A percentile compares a stretch with the other conserved stretches of the same genome.
phyloP scores from a whole-genome alignment of 2,797 vertebrate genomes.

The Pelobates cultripes region DNA sequence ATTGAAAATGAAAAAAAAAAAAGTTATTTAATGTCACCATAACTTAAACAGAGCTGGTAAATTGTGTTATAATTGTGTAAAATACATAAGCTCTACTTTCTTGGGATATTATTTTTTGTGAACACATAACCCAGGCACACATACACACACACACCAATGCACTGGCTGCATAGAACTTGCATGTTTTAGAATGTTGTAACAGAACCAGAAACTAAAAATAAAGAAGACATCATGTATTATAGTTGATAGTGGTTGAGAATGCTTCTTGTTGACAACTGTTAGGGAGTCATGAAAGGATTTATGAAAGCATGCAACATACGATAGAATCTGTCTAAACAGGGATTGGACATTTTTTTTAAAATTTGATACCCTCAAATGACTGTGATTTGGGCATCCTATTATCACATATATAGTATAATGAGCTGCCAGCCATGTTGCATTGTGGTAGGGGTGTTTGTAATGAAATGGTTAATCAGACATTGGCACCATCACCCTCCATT shows the following conservation, averaged over 20 bases:
- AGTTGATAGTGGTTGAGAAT: neutral
- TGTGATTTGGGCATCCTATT: neutral
- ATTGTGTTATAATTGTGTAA: no score
- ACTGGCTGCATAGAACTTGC: no score
- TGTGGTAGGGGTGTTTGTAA: neutral
- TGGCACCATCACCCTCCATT: constrained; percentile 36
- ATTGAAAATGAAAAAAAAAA: neutral
- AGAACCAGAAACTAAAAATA: no score
- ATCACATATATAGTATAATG: neutral
- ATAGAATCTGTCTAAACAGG: neutral
- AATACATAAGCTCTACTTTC: no score
- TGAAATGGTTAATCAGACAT: constrained; percentile 41
- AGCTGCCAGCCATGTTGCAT: neutral
- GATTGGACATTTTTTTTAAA: neutral
- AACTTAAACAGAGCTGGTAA: neutral
- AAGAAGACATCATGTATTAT: neutral
- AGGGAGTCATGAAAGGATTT: neutral
- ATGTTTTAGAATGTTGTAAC: no score
- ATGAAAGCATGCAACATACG: neutral
- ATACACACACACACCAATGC: no score
- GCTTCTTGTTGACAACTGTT: neutral
- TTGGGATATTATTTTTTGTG: no score
- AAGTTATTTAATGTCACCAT: constrained; percentile 38
- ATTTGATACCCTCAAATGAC: neutral
- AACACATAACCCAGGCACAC: no score